Conservation (phyloP, 2,113 vertebrate genomes). For the Indicator maculatus region DNA sequence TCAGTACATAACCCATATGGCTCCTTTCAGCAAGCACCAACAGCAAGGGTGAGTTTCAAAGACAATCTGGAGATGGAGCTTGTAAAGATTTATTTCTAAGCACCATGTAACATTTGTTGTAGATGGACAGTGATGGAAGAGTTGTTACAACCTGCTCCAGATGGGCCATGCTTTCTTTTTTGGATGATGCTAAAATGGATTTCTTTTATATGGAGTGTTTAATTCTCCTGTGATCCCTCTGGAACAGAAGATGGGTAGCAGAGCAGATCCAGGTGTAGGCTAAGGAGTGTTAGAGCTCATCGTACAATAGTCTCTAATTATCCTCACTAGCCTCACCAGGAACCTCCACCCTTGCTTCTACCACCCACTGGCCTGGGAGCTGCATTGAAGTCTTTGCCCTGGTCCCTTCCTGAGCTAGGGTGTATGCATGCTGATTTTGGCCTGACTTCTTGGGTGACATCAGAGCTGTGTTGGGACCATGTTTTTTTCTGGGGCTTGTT, state of each 20-base stretch:
- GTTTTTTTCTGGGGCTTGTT: background rate
- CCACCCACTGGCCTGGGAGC: background rate
- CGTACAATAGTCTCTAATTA: background rate
- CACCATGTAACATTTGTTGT: background rate
- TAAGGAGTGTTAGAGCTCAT: background rate
- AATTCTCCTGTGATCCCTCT: background rate
- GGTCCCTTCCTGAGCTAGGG: background rate
- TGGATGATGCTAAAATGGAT: background rate
- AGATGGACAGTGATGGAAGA: background rate
- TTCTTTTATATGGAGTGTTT: background rate
- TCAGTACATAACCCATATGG: constrained; percentile 45
- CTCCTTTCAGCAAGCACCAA: constrained; percentile 30
- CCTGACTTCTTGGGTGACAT: background rate
- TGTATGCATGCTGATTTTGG: background rate
- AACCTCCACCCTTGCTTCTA: background rate
- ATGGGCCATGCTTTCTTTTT: background rate
- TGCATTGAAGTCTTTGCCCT: background rate
- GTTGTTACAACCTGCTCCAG: background rate
- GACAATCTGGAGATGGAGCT: background rate
- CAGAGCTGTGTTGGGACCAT: background rate
- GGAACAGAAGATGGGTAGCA: background rate
- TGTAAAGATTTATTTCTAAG: background rate
- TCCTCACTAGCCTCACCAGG: background rate
- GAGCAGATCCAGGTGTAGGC: background rate
- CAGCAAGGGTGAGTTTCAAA: background rate